Evolutionary conservation across 2,113 vertebrate genomes (phyloP), one percentile per base, ranked within the genome.

Genomic region (Chlorodrepanis virens): DNA sequence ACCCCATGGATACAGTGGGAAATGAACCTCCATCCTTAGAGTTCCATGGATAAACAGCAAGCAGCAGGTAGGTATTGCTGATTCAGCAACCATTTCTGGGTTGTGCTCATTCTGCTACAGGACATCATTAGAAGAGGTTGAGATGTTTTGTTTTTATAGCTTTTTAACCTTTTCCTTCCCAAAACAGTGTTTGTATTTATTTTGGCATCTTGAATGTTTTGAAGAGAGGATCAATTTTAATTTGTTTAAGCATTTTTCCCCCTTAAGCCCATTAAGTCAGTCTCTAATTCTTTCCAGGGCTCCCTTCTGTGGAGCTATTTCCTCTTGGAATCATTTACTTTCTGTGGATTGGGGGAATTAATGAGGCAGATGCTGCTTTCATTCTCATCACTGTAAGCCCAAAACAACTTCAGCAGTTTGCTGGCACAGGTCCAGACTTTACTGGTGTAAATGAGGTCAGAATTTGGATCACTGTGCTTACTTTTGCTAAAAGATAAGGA

Each of bases 131-230:
- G 90, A 97, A 93, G 67, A 95, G 82, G 56, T 84, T 9, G 23
- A 93, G 81, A 90, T 69, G 52, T 25, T 96, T 87, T 97, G 90
- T 95, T 97, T 98, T 94, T 84, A 42, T 96, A 95, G 94, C 94
- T 97, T 96, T 94, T 98, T 98, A 98, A 98, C 98, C 89, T 97
- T 95, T 97, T 98, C 95, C 89, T 97, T 97, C 75, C 97, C 96
- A 94, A 96, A 97, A 90, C 76, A 96, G 74, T 90, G 92, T 89
- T 95, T 35, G 3, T 94, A 85, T 97, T 98, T 98, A 92, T 94
- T 91, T 97, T 97, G 96, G 96, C 95, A 90, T 69, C 65, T 93
- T 86, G 28, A 44, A 13, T 45, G 49, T 56, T 93, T 71, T 28
- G 87, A 96, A 92, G 83, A 96, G 21, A 72, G 87, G 72, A 86